Conservation (phyloP, 2,113 vertebrate species). For the Eulemur rufifrons region DNA sequence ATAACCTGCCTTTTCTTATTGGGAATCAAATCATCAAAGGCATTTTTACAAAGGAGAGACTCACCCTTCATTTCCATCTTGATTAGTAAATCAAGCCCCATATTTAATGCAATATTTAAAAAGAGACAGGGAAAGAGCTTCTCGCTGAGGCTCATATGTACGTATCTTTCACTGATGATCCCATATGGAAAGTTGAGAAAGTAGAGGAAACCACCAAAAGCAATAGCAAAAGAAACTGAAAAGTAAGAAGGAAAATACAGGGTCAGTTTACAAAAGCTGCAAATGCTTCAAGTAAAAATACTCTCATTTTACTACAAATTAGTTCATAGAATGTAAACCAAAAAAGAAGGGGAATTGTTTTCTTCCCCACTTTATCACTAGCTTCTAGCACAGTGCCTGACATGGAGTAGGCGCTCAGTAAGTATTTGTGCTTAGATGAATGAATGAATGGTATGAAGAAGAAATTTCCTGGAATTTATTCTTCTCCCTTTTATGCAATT, state of each 20-base stretch:
- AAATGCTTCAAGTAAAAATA: background rate
- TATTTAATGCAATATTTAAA: background rate
- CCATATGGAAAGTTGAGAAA: background rate
- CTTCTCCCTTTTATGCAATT: background rate
- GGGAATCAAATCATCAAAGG: background rate
- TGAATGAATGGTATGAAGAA: background rate
- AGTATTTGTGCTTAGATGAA: background rate
- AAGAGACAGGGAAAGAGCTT: constrained; percentile 31
- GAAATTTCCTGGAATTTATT: background rate
- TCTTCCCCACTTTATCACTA: background rate
- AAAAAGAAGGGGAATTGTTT: background rate
- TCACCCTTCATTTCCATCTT: constrained; percentile 55
- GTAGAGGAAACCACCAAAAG: constrained; percentile 26
- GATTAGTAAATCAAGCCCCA: background rate
- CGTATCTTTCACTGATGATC: fast-evolving
- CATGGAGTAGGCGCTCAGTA: background rate
- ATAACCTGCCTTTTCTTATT: background rate
- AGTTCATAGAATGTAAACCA: background rate
- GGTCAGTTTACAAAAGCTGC: background rate
- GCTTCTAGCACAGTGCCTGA: background rate
- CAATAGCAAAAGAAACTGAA: constrained; percentile 26
- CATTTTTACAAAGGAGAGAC: background rate
- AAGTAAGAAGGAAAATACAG: background rate
- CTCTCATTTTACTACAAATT: background rate
- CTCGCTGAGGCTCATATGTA: fast-evolving